phyloP scores from a whole-genome alignment of 2,113 vertebrate genomes.

The Toxostoma redivivum region DNA sequence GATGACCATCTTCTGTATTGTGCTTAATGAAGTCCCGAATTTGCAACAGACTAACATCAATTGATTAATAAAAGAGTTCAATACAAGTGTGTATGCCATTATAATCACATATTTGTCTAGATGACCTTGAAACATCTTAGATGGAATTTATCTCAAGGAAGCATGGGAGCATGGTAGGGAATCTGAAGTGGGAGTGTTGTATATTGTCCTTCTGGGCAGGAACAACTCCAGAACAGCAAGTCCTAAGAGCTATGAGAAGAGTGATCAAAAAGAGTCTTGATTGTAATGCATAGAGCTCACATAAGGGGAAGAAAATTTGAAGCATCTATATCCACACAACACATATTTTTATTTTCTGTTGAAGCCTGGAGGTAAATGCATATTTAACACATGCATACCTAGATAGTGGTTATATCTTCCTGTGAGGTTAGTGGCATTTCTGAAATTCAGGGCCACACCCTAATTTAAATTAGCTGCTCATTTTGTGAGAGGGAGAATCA shows the following conservation, averaged over 20 bases:
- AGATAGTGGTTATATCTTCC: background rate
- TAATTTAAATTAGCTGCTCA: background rate
- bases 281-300: background rate
- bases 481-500: background rate
- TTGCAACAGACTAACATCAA: background rate
- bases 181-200: background rate
- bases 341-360: background rate
- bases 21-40: background rate
- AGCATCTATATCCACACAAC: fast-evolving
- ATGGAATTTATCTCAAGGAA: background rate
- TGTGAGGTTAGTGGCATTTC: background rate
- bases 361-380: background rate
- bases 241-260: background rate
- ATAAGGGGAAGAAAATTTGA: background rate
- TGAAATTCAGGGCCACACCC: background rate
- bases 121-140: background rate
- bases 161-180: background rate
- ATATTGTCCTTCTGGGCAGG: background rate
- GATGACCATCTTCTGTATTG: background rate
- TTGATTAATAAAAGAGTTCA: background rate
- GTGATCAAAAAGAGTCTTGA: background rate
- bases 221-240: background rate
- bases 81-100: background rate
- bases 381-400: background rate
- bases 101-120: background rate